Conservation (phyloP, 1,140 invertebrate genomes). For the Eueides isabella region DNA sequence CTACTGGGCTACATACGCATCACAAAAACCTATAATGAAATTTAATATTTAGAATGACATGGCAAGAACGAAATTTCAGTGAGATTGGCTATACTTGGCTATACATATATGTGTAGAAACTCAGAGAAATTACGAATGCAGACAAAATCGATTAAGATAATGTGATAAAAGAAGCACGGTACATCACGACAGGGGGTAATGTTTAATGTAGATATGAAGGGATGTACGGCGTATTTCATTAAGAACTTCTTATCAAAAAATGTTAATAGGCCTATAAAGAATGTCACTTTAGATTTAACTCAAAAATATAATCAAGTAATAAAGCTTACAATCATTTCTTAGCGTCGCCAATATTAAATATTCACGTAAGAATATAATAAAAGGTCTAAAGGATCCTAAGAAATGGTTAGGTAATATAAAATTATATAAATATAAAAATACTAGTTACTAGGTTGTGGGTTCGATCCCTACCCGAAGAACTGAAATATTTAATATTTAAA, state of each 20-base stretch:
- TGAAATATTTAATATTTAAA: no score
- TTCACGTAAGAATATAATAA: background rate
- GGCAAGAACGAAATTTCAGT: slow-evolving; percentile 16
- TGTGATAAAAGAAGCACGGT: slow-evolving; percentile 68
- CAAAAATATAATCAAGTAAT: background rate
- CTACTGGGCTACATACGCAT: slow-evolving; percentile 25
- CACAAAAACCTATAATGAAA: slow-evolving; percentile 38
- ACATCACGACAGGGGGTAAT: slow-evolving; percentile 64
- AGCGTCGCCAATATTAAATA: background rate
- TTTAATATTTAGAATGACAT: slow-evolving; percentile 27
- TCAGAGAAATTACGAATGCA: slow-evolving; percentile 51
- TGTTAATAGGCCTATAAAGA: background rate
- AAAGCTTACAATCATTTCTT: background rate
- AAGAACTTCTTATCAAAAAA: slow-evolving; percentile 52
- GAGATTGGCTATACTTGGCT: background rate
- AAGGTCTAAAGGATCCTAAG: no score
- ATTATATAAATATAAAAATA: background rate
- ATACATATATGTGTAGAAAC: background rate
- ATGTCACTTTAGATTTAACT: background rate
- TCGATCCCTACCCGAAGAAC: no score
- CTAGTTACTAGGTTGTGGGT: no score
- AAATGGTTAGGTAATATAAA: background rate
- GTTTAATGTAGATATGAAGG: slow-evolving; percentile 66
- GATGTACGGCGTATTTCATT: slow-evolving; percentile 50
- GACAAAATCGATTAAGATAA: slow-evolving; percentile 62